Evolutionary conservation across 64 coral and sea anemone genomes (phyloP).

Genomic region (Montipora capricornis): DNA sequence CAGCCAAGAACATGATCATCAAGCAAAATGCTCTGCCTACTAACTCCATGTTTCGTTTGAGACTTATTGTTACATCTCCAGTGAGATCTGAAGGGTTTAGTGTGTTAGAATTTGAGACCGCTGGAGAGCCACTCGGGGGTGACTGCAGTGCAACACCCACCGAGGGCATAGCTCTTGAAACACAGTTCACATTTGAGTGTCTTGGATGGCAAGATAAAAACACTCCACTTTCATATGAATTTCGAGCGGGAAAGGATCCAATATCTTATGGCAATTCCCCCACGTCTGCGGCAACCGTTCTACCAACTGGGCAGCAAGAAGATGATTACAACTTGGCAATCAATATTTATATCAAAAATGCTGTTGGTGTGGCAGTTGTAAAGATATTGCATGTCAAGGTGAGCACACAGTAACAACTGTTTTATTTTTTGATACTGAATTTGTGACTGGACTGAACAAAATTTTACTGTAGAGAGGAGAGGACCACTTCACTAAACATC

Average conservation of each 20-base stretch:
- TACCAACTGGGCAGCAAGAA: neutral
- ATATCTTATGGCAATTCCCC: slow-evolving; percentile 34
- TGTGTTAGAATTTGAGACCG: slow-evolving; percentile 25
- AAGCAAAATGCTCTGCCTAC: slow-evolving; percentile 1
- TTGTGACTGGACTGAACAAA: neutral
- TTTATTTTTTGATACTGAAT: neutral
- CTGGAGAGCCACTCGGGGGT: neutral
- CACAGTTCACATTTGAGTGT: slow-evolving; percentile 12
- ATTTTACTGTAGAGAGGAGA: too few species aligned
- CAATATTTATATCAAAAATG: slow-evolving; percentile 10
- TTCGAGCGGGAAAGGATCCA: neutral
- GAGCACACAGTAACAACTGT: neutral
- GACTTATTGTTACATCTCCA: neutral
- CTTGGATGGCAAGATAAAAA: slow-evolving; percentile 38
- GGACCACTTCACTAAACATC: neutral
- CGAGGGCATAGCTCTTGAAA: neutral
- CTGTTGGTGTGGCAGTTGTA: slow-evolving; percentile 13
- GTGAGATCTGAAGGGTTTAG: slow-evolving; percentile 3
- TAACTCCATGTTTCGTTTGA: neutral
- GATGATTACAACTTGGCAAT: neutral
- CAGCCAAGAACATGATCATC: slow-evolving; percentile 6
- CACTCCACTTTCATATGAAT: slow-evolving; percentile 19
- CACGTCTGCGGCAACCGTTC: neutral
- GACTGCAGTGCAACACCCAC: neutral
- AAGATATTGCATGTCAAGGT: slow-evolving; percentile 19